phyloP scores from a whole-genome alignment of 2,888 invertebrate genomes.

The Drosophila putrida region DNA sequence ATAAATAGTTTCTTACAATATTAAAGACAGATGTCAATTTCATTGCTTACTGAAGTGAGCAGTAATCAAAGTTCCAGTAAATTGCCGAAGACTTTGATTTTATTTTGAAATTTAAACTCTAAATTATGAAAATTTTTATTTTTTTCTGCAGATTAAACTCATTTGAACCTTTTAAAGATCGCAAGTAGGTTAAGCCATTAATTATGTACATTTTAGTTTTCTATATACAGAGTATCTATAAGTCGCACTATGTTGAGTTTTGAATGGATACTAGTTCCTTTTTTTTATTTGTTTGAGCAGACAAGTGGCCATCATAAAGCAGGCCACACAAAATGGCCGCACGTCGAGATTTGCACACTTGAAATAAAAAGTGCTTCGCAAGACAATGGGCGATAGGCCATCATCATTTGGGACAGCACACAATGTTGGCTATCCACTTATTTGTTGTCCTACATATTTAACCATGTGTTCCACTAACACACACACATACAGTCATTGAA shows the following conservation, averaged over 20 bases:
- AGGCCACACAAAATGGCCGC: constrained; percentile 60
- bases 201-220: not conserved
- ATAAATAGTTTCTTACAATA: no score
- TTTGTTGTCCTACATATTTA: constrained; percentile 58
- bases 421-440: constrained; percentile 46
- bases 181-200: not conserved
- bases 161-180: not conserved
- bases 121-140: no score
- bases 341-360: constrained; percentile 67
- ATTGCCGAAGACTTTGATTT: no score
- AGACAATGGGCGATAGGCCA: constrained; percentile 70
- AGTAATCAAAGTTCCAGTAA: no score
- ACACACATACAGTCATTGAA: constrained; percentile 1
- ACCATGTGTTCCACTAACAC: constrained; percentile 49
- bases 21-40: no score
- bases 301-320: constrained; percentile 63
- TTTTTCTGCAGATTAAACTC: not conserved
- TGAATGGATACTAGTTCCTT: not conserved
- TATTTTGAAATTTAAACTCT: no score
- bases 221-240: not conserved
- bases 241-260: not conserved
- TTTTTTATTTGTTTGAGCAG: constrained; percentile 42
- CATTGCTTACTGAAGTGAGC: no score
- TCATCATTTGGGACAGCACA: constrained; percentile 60
- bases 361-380: constrained; percentile 36